These are phyloP conservation scores for Ectemnius lituratus DNA, from an alignment of 2,888 invertebrate species.

Conservation along the genomic window DNA sequence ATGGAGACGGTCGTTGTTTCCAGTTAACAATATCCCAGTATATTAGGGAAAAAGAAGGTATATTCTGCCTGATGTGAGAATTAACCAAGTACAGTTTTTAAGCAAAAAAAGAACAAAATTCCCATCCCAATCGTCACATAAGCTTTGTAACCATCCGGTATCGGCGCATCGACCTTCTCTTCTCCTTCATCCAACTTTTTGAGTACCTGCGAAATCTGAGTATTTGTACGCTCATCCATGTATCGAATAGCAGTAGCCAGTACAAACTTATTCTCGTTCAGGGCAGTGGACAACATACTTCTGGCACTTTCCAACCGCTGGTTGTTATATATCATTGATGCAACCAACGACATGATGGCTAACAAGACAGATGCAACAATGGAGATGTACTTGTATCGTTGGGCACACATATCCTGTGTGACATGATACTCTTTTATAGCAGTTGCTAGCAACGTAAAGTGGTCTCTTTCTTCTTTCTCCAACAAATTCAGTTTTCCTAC, in stretches of 20 bases:
- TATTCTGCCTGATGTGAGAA: too few relatives aligned
- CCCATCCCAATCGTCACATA: background rate
- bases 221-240: constrained; percentile 35
- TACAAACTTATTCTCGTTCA: constrained; percentile 62
- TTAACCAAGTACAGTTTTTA: too few relatives aligned
- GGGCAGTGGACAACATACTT: constrained; percentile 60
- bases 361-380: constrained; percentile 69
- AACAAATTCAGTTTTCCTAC: constrained; percentile 61
- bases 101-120: background rate
- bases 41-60: too few relatives aligned
- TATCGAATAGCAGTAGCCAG: constrained; percentile 53
- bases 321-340: constrained; percentile 73
- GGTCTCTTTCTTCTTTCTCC: constrained; percentile 72
- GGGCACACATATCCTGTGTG: constrained; percentile 70
- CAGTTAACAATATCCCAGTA: too few relatives aligned
- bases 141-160: too few relatives aligned
- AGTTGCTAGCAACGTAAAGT: constrained; percentile 72
- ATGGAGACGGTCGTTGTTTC: too few relatives aligned
- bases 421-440: constrained; percentile 76
- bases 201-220: constrained; percentile 13
- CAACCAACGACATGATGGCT: constrained; percentile 69
- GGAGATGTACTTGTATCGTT: constrained; percentile 74
- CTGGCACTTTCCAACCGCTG: constrained; percentile 66
- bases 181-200: background rate
- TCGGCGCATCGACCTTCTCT: background rate